Conservation (phyloP, 2,888 invertebrate genomes). For the Agrochola litura region DNA sequence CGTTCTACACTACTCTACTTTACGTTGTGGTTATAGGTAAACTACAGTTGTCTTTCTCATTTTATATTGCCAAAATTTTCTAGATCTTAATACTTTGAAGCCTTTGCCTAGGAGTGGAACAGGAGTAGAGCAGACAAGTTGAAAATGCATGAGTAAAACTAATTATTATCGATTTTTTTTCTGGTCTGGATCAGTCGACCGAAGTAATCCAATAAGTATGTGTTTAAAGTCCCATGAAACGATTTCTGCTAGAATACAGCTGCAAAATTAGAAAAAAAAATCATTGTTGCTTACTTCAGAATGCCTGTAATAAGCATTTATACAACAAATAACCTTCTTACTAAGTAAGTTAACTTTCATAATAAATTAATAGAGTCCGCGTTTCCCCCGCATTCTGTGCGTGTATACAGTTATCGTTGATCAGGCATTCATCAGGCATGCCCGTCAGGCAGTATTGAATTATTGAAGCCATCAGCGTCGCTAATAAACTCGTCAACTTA, state of each 20-base stretch:
- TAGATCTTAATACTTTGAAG: neutral
- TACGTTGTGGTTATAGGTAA: neutral
- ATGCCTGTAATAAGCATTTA: neutral
- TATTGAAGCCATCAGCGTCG: slow-evolving; percentile 40
- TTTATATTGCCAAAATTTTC: neutral
- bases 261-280: neutral
- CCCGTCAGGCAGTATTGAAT: slow-evolving; percentile 41
- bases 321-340: neutral
- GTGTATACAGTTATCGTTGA: slow-evolving; percentile 20
- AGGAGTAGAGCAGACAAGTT: neutral
- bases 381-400: neutral
- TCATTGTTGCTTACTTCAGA: too few species aligned
- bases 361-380: slow-evolving; percentile 13
- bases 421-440: slow-evolving; percentile 38
- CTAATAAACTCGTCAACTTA: slow-evolving; percentile 54
- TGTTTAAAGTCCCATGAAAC: neutral
- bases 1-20: too few species aligned
- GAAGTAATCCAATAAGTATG: neutral
- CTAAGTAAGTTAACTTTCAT: slow-evolving; percentile 14
- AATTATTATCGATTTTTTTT: neutral
- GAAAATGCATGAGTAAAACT: neutral
- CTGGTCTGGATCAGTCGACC: too few species aligned
- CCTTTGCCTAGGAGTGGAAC: too few species aligned
- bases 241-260: neutral
- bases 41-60: neutral